These are phyloP conservation scores for Lithophane leautieri DNA, from an alignment of 2,888 invertebrate genomes.

Conservation along the genomic window DNA sequence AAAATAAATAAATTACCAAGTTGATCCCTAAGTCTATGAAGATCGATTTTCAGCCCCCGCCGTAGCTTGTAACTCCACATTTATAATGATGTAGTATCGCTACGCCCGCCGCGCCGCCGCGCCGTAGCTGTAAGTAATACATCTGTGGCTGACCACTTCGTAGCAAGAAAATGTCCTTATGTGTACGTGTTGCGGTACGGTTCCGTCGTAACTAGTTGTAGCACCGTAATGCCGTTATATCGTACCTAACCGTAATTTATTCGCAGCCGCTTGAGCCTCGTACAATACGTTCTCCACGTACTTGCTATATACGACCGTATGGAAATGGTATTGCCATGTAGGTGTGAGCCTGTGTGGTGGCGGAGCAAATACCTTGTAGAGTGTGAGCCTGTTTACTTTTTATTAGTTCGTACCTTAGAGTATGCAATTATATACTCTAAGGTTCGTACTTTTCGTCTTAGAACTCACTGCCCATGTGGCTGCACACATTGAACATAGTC, in stretches of 20 bases:
- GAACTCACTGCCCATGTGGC: neutral
- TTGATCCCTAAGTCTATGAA: no score
- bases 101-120: constrained; percentile 1
- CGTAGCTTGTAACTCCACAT: constrained; percentile 18
- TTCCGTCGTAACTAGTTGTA: constrained; percentile 25
- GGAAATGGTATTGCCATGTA: constrained; percentile 18
- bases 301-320: constrained; percentile 12
- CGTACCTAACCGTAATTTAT: constrained; percentile 32
- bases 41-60: no score
- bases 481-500: neutral
- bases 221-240: constrained; percentile 7
- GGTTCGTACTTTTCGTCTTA: neutral
- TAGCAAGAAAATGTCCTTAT: constrained; percentile 14
- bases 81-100: constrained; percentile 1
- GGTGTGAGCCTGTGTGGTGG: constrained; percentile 2
- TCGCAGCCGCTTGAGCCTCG: constrained; percentile 6
- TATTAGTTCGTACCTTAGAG: no score
- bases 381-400: no score
- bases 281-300: constrained; percentile 27
- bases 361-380: neutral
- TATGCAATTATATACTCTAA: neutral
- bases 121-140: constrained; percentile 8
- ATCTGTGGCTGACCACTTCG: neutral
- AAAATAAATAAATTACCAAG: no score
- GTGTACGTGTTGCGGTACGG: constrained; percentile 5